These are phyloP conservation scores for Plodia interpunctella DNA, from an alignment of 1,140 invertebrate species.

Conservation along the genomic window DNA sequence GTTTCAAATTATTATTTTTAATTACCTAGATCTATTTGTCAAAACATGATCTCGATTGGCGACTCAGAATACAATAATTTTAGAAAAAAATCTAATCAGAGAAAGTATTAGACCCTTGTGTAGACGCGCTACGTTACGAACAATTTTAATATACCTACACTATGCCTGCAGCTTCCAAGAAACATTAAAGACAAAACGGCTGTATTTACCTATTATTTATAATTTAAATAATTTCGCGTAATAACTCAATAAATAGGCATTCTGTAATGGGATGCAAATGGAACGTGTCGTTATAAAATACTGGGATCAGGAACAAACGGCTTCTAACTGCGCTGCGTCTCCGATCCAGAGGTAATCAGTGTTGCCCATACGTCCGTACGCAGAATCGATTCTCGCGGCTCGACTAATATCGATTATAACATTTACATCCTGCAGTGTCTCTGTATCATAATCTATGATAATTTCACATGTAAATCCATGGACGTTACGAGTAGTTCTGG, in stretches of 20 bases:
- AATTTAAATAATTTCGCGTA: conserved; percentile 42
- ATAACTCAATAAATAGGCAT: conserved; percentile 37
- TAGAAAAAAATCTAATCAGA: too few relatives aligned
- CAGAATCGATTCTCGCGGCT: conserved; percentile 42
- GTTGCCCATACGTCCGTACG: conserved; percentile 42
- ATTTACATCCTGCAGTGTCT: conserved; percentile 45
- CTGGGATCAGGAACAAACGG: conserved; percentile 24
- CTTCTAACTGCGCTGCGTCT: conserved; percentile 20
- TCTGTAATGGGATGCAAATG: conserved; percentile 50
- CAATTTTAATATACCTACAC: not conserved
- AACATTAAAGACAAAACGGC: conserved; percentile 23
- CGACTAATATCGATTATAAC: conserved; percentile 57
- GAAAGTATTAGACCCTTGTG: too few relatives aligned
- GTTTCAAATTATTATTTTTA: too few relatives aligned
- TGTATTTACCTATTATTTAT: conserved; percentile 38
- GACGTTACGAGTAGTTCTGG: conserved; percentile 28
- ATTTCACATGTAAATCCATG: conserved; percentile 51
- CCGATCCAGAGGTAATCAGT: conserved; percentile 39
- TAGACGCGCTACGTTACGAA: too few relatives aligned
- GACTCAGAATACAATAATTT: too few relatives aligned
- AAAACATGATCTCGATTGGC: too few relatives aligned
- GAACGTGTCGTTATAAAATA: conserved; percentile 32
- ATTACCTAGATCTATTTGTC: too few relatives aligned
- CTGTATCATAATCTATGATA: conserved; percentile 38
- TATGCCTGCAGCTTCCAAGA: not conserved